Base-by-base conservation (phyloP, 2,888 invertebrate species). In the Eudasyphora cyanicolor region DNA sequence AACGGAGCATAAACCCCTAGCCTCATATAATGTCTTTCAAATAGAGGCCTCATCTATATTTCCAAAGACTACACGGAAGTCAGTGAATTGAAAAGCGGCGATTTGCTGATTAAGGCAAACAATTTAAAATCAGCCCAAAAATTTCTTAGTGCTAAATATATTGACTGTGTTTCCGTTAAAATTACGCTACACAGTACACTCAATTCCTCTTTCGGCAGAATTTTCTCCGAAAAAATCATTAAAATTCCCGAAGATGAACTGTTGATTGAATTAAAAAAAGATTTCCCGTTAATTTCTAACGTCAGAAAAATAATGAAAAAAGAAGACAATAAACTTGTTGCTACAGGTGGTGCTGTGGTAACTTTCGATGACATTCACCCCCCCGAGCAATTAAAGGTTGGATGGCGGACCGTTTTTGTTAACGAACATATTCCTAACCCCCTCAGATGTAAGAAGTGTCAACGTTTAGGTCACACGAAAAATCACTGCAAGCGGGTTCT, bases 401-500 rank as follows among this genome's bases (percentile, higher is more conserved):
- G 60, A n/a, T 32, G 32, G 32, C 29, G 60, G 29, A 12, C 60
- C 12, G 60, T 60, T 12, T 3, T 8, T 6, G 32, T 32, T 8
- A 32, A 4, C 4, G 60, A 29, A 12, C n/a, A 82, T 24, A 49
- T 73, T 4, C 79, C 67, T 0, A 83, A 73, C n/a, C 76, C 76
- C 0, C 71, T 81, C 69, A 42, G 49, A 21, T 78, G 70, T 17
- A 77, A 38, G 70, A 71, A 70, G 5, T 84, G 78, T 57, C 75
- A 84, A 42, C 3, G 5, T 4, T 24, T 83, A 4, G 80, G 78
- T 5, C 78, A 84, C n/a, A 84, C 76, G 0, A 51, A 60, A 54
- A 84, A 84, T 5, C 54, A 35, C 2, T 84, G 80, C 27, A 57
- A 38, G 17, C 10, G 54, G 1, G 24, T 24, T 12, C 24, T 12